Conservation (phyloP, 2,888 invertebrate genomes). For the Dicyrtoma fusca region DNA sequence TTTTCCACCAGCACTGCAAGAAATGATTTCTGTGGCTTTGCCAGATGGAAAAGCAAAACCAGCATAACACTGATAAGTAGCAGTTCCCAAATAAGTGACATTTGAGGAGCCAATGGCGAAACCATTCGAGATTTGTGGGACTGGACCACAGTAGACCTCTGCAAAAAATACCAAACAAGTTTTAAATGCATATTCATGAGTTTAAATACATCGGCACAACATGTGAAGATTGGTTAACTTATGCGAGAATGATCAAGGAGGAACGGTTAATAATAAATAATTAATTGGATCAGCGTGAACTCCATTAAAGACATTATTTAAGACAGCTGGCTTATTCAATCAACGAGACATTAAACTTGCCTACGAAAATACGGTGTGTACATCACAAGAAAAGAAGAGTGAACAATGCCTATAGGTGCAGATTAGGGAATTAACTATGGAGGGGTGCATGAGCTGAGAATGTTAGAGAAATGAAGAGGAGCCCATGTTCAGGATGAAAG, state of each 20-base stretch:
- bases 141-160: constrained; percentile 94
- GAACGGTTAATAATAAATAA: no score
- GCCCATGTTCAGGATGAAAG: background rate
- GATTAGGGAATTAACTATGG: no score
- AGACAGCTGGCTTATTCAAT: no score
- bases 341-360: no score
- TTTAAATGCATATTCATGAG: background rate
- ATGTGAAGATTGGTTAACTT: no score
- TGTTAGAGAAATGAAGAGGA: no score
- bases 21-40: constrained; percentile 82
- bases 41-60: constrained; percentile 91
- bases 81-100: constrained; percentile 89
- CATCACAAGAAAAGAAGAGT: background rate
- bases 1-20: constrained; percentile 84
- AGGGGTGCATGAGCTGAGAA: no score
- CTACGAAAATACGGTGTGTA: background rate
- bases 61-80: constrained; percentile 95
- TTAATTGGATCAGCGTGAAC: no score
- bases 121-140: constrained; percentile 96
- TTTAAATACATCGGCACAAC: no score
- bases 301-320: no score
- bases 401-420: background rate
- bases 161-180: constrained; percentile 47
- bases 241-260: no score
- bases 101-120: constrained; percentile 95